Evolutionary conservation across 2,113 vertebrate genomes (phyloP).

Genomic region (Zonotrichia leucophrys): DNA sequence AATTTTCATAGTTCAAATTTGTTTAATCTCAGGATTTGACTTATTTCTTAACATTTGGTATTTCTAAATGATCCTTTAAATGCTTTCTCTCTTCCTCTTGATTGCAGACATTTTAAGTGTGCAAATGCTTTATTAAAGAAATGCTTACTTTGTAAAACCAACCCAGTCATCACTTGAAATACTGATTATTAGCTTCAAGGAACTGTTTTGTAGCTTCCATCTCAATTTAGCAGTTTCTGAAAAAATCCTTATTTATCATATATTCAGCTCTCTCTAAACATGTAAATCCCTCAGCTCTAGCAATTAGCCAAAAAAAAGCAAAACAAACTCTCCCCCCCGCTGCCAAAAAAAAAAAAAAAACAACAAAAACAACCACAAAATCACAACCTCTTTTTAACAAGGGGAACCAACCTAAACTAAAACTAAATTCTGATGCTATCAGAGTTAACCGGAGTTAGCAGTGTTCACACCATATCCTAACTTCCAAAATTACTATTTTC

Average conservation of each 20-base stretch:
- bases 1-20: background rate
- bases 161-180: background rate
- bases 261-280: background rate
- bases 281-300: background rate
- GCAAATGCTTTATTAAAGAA: background rate
- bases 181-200: background rate
- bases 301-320: background rate
- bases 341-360: too few species aligned
- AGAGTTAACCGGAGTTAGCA: background rate
- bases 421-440: background rate
- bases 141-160: background rate
- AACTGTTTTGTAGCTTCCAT: background rate
- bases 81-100: background rate
- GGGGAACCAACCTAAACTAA: background rate
- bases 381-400: background rate
- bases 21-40: background rate
- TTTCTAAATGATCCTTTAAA: background rate
- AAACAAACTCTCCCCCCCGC: background rate
- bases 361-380: background rate
- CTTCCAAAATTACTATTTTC: background rate
- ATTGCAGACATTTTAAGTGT: background rate
- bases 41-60: background rate
- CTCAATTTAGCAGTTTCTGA: background rate
- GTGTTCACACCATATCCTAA: background rate
- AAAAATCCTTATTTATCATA: background rate